These are phyloP conservation scores for Lasioglossum albipes DNA, from an alignment of 1,140 invertebrate species.

Conservation along the genomic window DNA sequence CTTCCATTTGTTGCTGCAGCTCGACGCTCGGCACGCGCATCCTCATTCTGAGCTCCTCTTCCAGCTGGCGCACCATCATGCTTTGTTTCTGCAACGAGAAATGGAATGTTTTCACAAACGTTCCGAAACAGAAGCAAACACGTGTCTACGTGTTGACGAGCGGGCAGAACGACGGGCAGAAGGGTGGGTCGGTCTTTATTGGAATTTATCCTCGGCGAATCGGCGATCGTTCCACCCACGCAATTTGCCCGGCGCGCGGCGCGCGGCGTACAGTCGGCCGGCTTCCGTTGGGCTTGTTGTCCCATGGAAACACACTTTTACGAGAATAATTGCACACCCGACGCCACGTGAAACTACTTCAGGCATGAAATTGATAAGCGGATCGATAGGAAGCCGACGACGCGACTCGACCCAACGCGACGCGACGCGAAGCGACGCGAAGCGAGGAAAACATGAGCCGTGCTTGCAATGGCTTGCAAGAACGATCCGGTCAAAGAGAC, in stretches of 20 bases:
- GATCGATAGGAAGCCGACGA: neutral
- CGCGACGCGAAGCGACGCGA: neutral
- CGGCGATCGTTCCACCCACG: neutral
- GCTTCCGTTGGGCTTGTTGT: neutral
- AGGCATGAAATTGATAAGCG: constrained; percentile 26
- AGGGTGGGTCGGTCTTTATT: too few species aligned
- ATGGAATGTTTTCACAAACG: neutral
- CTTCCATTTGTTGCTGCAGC: constrained; percentile 95
- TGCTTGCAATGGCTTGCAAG: neutral
- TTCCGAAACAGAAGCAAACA: neutral
- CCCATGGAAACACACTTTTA: constrained; percentile 3
- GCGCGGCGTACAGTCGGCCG: neutral
- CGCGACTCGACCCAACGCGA: too few species aligned
- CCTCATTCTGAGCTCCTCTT: constrained; percentile 92
- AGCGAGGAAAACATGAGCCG: too few species aligned
- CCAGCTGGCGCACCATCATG: constrained; percentile 94
- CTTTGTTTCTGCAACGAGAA: constrained; percentile 92
- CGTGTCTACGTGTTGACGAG: neutral
- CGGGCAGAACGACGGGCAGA: too few species aligned
- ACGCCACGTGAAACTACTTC: constrained; percentile 20
- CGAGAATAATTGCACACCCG: constrained; percentile 29
- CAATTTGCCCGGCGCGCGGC: neutral
- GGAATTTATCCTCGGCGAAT: neutral
- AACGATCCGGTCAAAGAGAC: neutral
- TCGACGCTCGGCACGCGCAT: constrained; percentile 93